Percentiles rank a stretch among this genome's conserved stretches.
Evolutionary conservation across 1,140 invertebrate genomes (phyloP).

Genomic region (Melipona quadrifasciata): DNA sequence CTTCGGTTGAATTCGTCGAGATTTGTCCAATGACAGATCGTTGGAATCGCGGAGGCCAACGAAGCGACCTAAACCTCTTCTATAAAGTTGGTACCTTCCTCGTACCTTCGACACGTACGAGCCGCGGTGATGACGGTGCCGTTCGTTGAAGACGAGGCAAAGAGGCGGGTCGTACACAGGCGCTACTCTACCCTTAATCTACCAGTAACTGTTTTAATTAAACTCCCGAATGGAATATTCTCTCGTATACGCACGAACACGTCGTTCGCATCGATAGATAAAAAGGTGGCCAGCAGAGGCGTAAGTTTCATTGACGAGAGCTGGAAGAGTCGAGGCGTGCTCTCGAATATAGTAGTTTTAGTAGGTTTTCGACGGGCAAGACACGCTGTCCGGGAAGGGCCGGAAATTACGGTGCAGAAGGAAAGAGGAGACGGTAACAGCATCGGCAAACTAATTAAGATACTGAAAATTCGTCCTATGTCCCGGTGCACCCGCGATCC

Average conservation of each 20-base stretch:
- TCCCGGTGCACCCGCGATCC: constrained; percentile 64
- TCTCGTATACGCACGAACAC: constrained; percentile 54
- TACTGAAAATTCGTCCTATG: constrained; percentile 69
- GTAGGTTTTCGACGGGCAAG: no score
- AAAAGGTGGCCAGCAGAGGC: background rate
- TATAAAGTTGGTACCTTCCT: background rate
- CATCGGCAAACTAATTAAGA: constrained; percentile 39
- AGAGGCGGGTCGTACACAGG: constrained; percentile 31
- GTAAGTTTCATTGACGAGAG: background rate
- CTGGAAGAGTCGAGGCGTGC: background rate
- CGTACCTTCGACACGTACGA: background rate
- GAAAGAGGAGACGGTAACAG: background rate
- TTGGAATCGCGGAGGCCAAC: background rate
- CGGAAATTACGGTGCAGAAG: background rate
- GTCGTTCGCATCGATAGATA: background rate
- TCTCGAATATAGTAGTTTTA: background rate
- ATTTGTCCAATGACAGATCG: background rate
- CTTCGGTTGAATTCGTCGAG: background rate
- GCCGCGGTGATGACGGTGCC: no score
- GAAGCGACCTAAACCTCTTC: background rate
- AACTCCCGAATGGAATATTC: constrained; percentile 54
- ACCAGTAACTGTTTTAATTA: constrained; percentile 65
- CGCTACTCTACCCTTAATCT: constrained; percentile 57
- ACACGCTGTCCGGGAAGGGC: background rate
- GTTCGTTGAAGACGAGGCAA: background rate